phyloP scores from a whole-genome alignment of 2,113 vertebrate genomes.

The Carassius carassius region DNA sequence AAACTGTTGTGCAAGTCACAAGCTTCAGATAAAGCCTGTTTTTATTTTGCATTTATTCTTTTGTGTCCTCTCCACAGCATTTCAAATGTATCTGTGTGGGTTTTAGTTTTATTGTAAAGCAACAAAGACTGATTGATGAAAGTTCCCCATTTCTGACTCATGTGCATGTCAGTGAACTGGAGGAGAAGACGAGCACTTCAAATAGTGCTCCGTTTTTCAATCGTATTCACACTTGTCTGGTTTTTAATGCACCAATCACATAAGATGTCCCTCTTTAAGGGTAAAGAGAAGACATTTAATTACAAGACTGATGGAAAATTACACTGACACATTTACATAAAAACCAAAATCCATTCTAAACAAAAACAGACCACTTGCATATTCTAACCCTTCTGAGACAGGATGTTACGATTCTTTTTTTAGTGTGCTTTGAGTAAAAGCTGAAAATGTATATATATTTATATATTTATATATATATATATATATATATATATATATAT shows the following conservation, averaged over 20 bases:
- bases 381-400: background rate
- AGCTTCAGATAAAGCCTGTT: background rate
- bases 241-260: background rate
- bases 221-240: background rate
- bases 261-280: constrained; percentile 7
- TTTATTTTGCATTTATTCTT: constrained; percentile 17
- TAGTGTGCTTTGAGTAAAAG: background rate
- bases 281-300: background rate
- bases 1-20: constrained; percentile 18
- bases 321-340: background rate
- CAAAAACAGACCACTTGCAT: background rate
- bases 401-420: no score
- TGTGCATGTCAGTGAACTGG: background rate
- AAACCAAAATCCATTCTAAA: background rate
- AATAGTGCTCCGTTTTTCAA: background rate
- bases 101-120: constrained; percentile 10
- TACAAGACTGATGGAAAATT: background rate
- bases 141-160: constrained; percentile 1
- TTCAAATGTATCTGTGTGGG: background rate
- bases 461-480: no score
- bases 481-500: no score
- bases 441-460: background rate
- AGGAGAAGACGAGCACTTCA: background rate
- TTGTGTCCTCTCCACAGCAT: background rate
- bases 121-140: constrained; percentile 13